Percentiles rank a stretch among this genome's conserved stretches.
Conservation (phyloP, 2,797 vertebrate genomes). For the Mormyrus hasselquistii region DNA sequence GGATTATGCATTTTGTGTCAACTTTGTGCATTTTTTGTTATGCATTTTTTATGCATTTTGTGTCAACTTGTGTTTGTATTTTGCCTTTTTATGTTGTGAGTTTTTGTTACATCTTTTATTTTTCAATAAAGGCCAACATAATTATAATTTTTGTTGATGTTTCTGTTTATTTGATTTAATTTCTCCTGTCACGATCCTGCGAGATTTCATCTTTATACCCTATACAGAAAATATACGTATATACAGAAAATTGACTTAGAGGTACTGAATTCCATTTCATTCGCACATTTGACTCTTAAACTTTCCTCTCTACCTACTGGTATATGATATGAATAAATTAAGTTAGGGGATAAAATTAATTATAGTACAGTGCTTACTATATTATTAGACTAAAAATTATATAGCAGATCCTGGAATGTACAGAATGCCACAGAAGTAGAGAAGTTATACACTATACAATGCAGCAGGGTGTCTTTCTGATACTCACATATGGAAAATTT, state of each 20-base stretch:
- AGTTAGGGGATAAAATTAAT: background rate
- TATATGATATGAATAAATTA: background rate
- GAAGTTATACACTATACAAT: background rate
- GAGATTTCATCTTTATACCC: background rate
- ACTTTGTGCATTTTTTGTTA: background rate
- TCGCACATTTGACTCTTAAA: background rate
- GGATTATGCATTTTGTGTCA: background rate
- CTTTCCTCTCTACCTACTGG: background rate
- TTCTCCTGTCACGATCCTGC: background rate
- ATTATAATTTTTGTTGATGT: background rate
- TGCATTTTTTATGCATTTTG: background rate
- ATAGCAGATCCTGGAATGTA: background rate
- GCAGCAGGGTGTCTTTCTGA: background rate
- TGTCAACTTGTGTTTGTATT: background rate
- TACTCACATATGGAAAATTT: background rate
- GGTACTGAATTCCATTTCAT: background rate
- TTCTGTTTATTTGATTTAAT: background rate
- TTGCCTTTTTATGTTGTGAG: background rate
- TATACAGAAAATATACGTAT: background rate
- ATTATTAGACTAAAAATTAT: background rate
- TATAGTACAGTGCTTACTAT: background rate
- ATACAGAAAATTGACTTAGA: background rate
- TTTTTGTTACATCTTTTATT: background rate
- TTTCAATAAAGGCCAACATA: background rate
- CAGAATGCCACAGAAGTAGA: background rate